Conservation (phyloP, 2,113 vertebrate genomes). For the Python bivittatus region DNA sequence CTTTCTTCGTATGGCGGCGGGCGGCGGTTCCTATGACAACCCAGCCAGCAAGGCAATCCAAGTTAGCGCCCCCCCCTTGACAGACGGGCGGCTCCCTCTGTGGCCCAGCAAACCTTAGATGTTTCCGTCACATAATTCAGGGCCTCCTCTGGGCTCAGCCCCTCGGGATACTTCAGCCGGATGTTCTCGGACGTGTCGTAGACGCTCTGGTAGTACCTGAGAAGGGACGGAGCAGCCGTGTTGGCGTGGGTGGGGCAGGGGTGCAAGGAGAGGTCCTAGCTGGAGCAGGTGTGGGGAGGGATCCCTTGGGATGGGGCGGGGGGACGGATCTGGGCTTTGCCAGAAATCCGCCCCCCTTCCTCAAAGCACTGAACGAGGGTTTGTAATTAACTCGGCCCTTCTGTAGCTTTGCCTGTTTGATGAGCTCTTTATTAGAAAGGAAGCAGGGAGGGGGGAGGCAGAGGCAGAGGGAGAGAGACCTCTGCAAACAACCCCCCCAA, state of each 20-base stretch:
- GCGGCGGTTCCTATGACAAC: not conserved
- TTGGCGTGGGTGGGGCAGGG: not conserved
- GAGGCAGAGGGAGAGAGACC: not conserved
- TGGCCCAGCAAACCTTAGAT: constrained; percentile 76
- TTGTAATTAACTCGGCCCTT: constrained; percentile 61
- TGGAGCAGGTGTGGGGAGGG: constrained; percentile 36
- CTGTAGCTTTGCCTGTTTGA: constrained; percentile 57
- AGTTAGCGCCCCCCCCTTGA: not conserved
- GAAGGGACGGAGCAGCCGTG: not conserved
- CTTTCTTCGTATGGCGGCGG: not conserved
- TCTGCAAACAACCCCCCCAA: not conserved
- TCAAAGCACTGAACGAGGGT: constrained; percentile 52
- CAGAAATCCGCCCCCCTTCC: constrained; percentile 35
- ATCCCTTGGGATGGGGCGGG: constrained; percentile 24
- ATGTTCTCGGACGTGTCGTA: constrained; percentile 85
- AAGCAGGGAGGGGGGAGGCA: rapidly evolving
- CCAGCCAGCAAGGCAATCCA: rapidly evolving
- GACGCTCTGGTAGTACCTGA: constrained; percentile 90
- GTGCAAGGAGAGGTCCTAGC: constrained; percentile 8
- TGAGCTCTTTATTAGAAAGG: constrained; percentile 34
- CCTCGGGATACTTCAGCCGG: constrained; percentile 75
- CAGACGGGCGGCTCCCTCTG: not conserved
- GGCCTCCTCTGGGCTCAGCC: constrained; percentile 82
- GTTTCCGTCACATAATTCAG: constrained; percentile 80
- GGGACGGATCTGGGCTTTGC: constrained; percentile 27